phyloP scores from a whole-genome alignment of 30 jellyfish, hydroid and myxozoan genomes.

The Pseudorhiza aurosa region DNA sequence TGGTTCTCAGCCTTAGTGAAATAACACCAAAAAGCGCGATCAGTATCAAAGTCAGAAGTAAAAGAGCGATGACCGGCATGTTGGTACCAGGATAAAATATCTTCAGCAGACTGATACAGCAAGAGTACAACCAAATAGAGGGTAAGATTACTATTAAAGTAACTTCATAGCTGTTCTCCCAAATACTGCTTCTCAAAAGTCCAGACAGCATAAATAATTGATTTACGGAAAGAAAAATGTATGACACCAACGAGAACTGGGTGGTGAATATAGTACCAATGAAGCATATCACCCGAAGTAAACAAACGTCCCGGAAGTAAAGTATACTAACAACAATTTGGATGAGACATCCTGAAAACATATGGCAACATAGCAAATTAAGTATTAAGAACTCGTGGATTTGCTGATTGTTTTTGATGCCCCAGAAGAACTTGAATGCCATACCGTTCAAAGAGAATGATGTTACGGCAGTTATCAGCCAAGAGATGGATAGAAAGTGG shows the following conservation, averaged over 20 bases:
- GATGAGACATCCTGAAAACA: not conserved
- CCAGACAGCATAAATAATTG: not conserved
- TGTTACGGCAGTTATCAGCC: not conserved
- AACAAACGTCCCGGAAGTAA: not conserved
- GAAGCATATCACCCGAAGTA: slow-evolving; percentile 1
- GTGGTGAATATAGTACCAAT: slow-evolving; percentile 2
- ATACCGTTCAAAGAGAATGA: not conserved
- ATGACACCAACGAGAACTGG: slow-evolving; percentile 2
- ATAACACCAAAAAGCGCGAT: not conserved
- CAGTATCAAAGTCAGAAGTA: not conserved
- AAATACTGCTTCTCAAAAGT: not conserved
- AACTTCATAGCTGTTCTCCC: not conserved
- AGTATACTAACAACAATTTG: not conserved
- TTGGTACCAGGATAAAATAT: not conserved
- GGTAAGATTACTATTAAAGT: not conserved
- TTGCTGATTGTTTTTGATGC: not conserved
- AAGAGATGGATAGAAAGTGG: not conserved
- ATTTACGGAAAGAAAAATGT: not conserved
- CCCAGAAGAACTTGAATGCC: slow-evolving; percentile 7
- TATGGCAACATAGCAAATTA: slow-evolving; percentile 10
- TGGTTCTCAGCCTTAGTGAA: not conserved
- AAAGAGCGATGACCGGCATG: not conserved
- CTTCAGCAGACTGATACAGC: not conserved
- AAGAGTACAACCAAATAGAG: slow-evolving; percentile 8
- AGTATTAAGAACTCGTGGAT: not conserved